Evolutionary conservation across 2,113 vertebrate genomes (phyloP), one percentile per base, ranked within the genome.

Genomic region (Solea solea): DNA sequence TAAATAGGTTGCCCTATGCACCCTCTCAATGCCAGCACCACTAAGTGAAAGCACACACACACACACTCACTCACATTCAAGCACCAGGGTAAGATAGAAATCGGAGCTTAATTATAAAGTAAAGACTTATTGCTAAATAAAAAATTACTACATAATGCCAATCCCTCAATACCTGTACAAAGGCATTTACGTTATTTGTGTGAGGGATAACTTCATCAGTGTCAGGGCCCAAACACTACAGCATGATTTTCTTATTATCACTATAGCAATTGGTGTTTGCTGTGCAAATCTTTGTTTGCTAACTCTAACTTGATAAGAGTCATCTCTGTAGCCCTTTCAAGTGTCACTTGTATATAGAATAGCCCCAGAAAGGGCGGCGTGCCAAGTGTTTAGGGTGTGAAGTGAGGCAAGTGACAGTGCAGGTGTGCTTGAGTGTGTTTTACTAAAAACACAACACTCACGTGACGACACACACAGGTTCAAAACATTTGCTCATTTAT

Each of bases 261-360:
- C 12, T 46, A 52, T 67, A 53, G 67, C 15, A 48, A 75, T 45
- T 49, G 5, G 57, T 25, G 11, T 42, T 52, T 21, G 66, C 45
- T 77, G 61, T 69, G 28, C 52, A 69, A 58, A 67, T 40, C 11
- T 63, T 75, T 69, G 55, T 67, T 64, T 11, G 46, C 61, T 8
- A 64, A 39, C 69, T 57, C 58, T 44, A 61, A 82, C 73, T 71
- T 76, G 85, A 82, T 72, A 48, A 64, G 67, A 76, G 67, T 65
- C 28, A 84, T 82, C 69, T 86, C 61, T 76, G 58, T 74, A 91
- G 90, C 91, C 90, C 90, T 90, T 92, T 83, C 75, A 85, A 90
- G 82, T 84, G 76, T 86, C 56, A 77, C 64, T 78, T 13, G 44
- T 48, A 46, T 1, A 61, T 75, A 78, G 44, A 3, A 16, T 8